Base-by-base conservation (phyloP, 2,797 vertebrate genomes). In the Halcyon badia region DNA sequence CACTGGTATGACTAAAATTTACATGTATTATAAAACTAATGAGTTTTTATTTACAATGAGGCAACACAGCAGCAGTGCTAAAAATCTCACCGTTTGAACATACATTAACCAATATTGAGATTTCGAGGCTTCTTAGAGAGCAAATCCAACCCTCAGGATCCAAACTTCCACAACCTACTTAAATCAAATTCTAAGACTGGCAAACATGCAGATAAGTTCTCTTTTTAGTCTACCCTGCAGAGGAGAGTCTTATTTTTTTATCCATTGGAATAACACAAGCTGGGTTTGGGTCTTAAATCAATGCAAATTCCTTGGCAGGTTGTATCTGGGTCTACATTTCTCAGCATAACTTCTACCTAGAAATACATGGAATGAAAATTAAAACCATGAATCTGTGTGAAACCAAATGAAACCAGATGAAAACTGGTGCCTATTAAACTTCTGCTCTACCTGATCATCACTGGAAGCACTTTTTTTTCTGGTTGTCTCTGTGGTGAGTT, bases 111-210 rank as follows among this genome's bases (percentile, higher is more conserved):
- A 71, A 72, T 46, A 76, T 1, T 60, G 76, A 93, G 28, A 58
- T 87, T 94, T 91, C 49, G 87, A 94, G 51, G 33, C 44, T 93
- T 78, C 85, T 86, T 58, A 61, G 30, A 88, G 61, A 88, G 30
- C 33, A 83, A n/a, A 62, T 62, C 30, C 49, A 93, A 46, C 54
- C 12, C 37, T 71, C 12, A 31, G 44, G 41, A 88, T 81, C 39
- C 56, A 79, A 51, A 72, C 30, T 51, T 91, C 24, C 54, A 79
- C 58, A 83, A 31, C 19, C 5, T 62, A 25, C 26, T 84, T 94
- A 90, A 93, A 90, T 93, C 17, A 86, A 82, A 61, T 17, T 75
- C 31, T 37, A 41, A 52, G 10, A 57, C 35, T 79, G n/a, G 41
- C 41, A 78, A 77, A 76, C 35, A 77, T 35, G 28, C 12, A 77